Evolutionary conservation across 2,888 invertebrate genomes (phyloP).

Genomic region (Drosophila trichaetosa): DNA sequence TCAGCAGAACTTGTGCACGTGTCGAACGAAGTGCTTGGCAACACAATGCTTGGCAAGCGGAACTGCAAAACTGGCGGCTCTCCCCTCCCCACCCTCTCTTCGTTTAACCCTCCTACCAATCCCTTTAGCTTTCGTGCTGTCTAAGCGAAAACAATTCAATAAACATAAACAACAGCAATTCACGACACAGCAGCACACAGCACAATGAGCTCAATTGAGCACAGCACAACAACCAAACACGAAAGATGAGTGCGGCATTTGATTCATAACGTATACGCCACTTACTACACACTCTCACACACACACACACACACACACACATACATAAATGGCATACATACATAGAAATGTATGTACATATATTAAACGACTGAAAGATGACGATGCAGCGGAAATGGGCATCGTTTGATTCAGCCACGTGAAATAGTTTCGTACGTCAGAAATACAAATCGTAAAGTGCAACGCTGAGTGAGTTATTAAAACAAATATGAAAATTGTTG

Average conservation of each 20-base stretch:
- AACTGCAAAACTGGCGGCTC: constrained; percentile 20
- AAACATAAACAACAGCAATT: constrained; percentile 37
- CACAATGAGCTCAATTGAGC: constrained; percentile 39
- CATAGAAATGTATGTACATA: neutral
- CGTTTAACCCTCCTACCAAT: neutral
- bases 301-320: neutral
- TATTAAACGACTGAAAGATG: constrained; percentile 13
- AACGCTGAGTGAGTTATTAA: neutral
- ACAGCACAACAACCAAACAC: constrained; percentile 19
- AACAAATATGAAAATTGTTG: neutral
- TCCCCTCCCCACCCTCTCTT: neutral
- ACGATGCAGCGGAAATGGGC: constrained; percentile 36
- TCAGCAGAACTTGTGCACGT: constrained; percentile 71
- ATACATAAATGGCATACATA: neutral
- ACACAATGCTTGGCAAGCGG: constrained; percentile 47
- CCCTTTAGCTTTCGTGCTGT: constrained; percentile 37
- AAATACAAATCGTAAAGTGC: neutral
- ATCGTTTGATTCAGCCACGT: constrained; percentile 16
- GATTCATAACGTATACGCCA: constrained; percentile 47
- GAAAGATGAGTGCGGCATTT: constrained; percentile 16
- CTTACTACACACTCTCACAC: constrained; percentile 15
- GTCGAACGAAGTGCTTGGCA: constrained; percentile 54
- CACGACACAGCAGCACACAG: constrained; percentile 13
- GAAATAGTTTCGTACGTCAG: constrained; percentile 2
- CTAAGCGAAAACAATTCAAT: constrained; percentile 54